Evolutionary conservation across 2,797 vertebrate species (phyloP).

Genomic region (Spinibarbus caldwelli): DNA sequence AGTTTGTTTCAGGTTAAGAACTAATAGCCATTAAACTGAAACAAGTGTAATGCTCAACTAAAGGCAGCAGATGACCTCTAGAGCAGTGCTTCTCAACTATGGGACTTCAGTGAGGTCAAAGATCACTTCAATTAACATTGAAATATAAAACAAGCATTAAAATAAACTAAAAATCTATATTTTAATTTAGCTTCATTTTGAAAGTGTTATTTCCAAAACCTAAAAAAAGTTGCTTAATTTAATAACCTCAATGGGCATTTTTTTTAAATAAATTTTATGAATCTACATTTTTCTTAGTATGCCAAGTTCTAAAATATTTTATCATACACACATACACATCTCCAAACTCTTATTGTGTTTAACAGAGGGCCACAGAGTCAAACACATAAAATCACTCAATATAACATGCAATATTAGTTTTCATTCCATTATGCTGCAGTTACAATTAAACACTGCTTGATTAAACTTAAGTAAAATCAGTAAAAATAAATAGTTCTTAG

Average conservation of each 20-base stretch:
- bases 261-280: too few species aligned
- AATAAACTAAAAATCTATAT: neutral
- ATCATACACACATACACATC: too few species aligned
- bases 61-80: neutral
- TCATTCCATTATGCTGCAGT: accelerated
- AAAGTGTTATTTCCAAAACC: too few species aligned
- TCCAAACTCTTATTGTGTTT: neutral
- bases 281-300: neutral
- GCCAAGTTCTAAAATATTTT: too few species aligned
- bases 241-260: too few species aligned
- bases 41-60: neutral
- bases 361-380: neutral
- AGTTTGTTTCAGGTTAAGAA: neutral
- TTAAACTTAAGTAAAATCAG: neutral
- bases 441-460: neutral
- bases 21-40: neutral
- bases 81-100: neutral
- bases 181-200: neutral
- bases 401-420: neutral
- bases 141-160: neutral
- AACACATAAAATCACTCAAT: neutral
- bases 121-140: neutral
- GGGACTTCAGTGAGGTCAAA: too few species aligned
- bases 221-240: too few species aligned
- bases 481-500: neutral